Evolutionary conservation across 2,113 vertebrate genomes (phyloP).

Genomic region (Candoia aspera): DNA sequence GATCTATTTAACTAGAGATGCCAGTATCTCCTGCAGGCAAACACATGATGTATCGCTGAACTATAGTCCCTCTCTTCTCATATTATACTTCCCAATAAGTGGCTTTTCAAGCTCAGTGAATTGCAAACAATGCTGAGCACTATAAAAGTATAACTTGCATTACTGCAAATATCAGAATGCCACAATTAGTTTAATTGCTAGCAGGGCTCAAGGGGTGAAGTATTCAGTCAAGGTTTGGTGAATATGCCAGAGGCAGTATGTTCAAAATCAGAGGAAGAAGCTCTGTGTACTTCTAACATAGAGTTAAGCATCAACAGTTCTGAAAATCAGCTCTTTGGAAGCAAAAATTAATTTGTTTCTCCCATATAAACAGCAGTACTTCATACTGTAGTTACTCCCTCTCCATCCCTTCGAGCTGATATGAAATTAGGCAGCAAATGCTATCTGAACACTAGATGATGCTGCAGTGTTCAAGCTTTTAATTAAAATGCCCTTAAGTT

Average conservation of each 20-base stretch:
- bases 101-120: background rate
- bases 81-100: background rate
- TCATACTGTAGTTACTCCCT: background rate
- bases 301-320: background rate
- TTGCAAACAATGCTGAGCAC: background rate
- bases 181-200: background rate
- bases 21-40: background rate
- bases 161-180: background rate
- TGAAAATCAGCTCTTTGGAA: background rate
- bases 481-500: slow-evolving; percentile 39
- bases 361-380: slow-evolving; percentile 1
- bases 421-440: slow-evolving; percentile 26
- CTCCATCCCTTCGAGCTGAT: slow-evolving; percentile 17
- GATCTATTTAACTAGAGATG: background rate
- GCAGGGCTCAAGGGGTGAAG: background rate
- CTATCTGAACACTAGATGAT: slow-evolving; percentile 12
- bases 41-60: background rate
- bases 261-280: background rate
- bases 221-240: background rate
- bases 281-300: background rate
- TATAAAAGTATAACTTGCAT: background rate
- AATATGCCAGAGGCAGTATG: background rate
- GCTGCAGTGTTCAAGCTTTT: slow-evolving; percentile 29
- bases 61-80: background rate
- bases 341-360: slow-evolving; percentile 1